These are phyloP conservation scores for Plutomurus gul DNA, from an alignment of 1,140 invertebrate genomes.

Conservation along the genomic window DNA sequence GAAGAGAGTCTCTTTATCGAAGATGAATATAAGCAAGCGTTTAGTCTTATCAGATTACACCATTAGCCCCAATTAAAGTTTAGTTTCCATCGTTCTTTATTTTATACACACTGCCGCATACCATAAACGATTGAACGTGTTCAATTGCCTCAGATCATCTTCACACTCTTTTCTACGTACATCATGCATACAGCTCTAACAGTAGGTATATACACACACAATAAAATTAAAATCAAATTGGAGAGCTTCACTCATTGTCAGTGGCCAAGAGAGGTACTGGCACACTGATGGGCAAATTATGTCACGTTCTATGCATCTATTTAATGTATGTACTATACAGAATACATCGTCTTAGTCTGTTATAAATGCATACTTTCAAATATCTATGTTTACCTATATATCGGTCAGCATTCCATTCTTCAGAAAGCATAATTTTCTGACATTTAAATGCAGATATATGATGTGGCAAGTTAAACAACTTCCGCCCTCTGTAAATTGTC, in stretches of 20 bases:
- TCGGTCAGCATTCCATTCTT: background rate
- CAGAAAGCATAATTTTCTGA: too few species aligned
- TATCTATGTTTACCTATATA: too few species aligned
- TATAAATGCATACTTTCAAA: background rate
- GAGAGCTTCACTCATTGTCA: background rate
- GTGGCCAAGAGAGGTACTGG: background rate
- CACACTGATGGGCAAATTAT: background rate
- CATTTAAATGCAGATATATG: too few species aligned
- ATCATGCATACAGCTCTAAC: background rate
- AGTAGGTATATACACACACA: background rate
- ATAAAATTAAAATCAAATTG: background rate
- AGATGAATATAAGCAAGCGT: slow-evolving; percentile 8
- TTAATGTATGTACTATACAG: too few species aligned
- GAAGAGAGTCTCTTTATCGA: slow-evolving; percentile 22
- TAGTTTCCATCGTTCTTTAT: slow-evolving; percentile 7
- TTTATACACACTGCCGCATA: slow-evolving; percentile 2
- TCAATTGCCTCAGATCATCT: background rate
- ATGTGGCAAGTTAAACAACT: too few species aligned
- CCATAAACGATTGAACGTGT: background rate
- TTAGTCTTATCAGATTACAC: slow-evolving; percentile 18
- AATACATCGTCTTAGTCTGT: too few species aligned
- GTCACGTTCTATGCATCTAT: background rate
- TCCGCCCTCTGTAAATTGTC: background rate
- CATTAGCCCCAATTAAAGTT: slow-evolving; percentile 26
- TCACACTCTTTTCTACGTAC: background rate